Conservation (phyloP, 2,113 vertebrate genomes). For the Tor tambroides region DNA sequence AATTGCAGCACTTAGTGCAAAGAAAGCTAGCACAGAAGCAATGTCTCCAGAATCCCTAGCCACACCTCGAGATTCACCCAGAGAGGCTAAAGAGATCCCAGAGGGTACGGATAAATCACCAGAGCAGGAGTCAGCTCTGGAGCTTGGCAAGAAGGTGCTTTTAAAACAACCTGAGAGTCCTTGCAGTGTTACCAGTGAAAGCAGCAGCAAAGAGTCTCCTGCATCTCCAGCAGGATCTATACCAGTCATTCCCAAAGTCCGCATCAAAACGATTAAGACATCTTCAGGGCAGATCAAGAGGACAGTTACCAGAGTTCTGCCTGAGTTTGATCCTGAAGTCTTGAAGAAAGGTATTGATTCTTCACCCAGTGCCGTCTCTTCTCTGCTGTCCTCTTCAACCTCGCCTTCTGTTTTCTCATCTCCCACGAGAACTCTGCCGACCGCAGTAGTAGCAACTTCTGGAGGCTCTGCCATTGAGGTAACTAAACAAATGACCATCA, state of each 20-base stretch:
- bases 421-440: slow-evolving; percentile 79
- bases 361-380: slow-evolving; percentile 78
- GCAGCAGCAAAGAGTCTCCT: slow-evolving; percentile 88
- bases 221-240: slow-evolving; percentile 84
- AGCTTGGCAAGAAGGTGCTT: slow-evolving; percentile 81
- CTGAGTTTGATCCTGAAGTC: slow-evolving; percentile 83
- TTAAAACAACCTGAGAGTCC: slow-evolving; percentile 85
- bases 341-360: slow-evolving; percentile 80
- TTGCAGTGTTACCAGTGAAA: slow-evolving; percentile 87
- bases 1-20: slow-evolving; percentile 90
- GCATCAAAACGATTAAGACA: slow-evolving; percentile 98
- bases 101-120: slow-evolving; percentile 73
- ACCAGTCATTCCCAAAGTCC: slow-evolving; percentile 94
- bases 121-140: slow-evolving; percentile 84
- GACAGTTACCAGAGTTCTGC: slow-evolving; percentile 88
- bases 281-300: slow-evolving; percentile 96
- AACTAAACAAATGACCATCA: slow-evolving; percentile 95
- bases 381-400: slow-evolving; percentile 78
- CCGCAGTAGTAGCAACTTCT: slow-evolving; percentile 80
- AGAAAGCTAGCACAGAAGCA: slow-evolving; percentile 80
- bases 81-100: slow-evolving; percentile 78
- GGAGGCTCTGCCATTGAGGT: slow-evolving; percentile 81
- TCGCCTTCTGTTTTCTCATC: slow-evolving; percentile 82
- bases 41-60: slow-evolving; percentile 71
- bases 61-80: slow-evolving; percentile 75